Percentiles rank a stretch among this genome's conserved stretches.
Evolutionary conservation across 2,888 invertebrate species (phyloP).

Genomic region (Argyresthia goedartella): DNA sequence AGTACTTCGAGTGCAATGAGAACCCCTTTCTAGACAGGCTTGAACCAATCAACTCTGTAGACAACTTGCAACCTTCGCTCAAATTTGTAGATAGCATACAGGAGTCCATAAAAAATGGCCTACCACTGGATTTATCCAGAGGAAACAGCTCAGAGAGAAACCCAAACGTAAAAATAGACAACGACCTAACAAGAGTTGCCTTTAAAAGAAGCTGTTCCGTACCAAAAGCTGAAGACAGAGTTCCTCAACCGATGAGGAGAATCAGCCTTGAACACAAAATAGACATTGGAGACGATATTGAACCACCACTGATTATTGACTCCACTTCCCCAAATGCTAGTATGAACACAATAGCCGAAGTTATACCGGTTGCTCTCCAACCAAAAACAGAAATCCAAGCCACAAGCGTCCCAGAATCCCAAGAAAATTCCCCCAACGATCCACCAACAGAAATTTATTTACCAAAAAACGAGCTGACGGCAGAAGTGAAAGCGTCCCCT

Average conservation of each 20-base stretch:
- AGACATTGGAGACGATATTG: slow-evolving; percentile 61
- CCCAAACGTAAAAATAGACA: slow-evolving; percentile 43
- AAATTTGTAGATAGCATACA: slow-evolving; percentile 39
- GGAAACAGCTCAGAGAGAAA: slow-evolving; percentile 16
- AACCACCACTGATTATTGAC: slow-evolving; percentile 61
- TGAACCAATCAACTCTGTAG: slow-evolving; percentile 33
- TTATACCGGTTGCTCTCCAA: slow-evolving; percentile 53
- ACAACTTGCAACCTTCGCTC: slow-evolving; percentile 33
- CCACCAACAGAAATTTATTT: slow-evolving; percentile 60
- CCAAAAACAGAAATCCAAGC: slow-evolving; percentile 45
- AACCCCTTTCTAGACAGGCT: slow-evolving; percentile 40
- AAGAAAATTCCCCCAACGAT: slow-evolving; percentile 54
- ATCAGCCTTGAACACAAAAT: slow-evolving; percentile 64
- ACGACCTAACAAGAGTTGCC: slow-evolving; percentile 50
- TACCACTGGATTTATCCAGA: slow-evolving; percentile 15
- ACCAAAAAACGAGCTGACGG: slow-evolving; percentile 38
- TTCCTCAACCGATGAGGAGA: slow-evolving; percentile 40
- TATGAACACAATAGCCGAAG: slow-evolving; percentile 61
- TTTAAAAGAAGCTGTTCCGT: slow-evolving; percentile 57
- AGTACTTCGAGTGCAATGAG: slow-evolving; percentile 61
- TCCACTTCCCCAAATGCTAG: slow-evolving; percentile 52
- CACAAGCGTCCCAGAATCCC: slow-evolving; percentile 43
- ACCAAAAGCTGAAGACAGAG: slow-evolving; percentile 49
- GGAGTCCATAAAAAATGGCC: slow-evolving; percentile 28
- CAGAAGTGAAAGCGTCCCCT: slow-evolving; percentile 49